Percentiles rank a stretch among this genome's conserved stretches.
phyloP scores from a whole-genome alignment of 2,888 invertebrate species.

The Leptinotarsa peninsularis region DNA sequence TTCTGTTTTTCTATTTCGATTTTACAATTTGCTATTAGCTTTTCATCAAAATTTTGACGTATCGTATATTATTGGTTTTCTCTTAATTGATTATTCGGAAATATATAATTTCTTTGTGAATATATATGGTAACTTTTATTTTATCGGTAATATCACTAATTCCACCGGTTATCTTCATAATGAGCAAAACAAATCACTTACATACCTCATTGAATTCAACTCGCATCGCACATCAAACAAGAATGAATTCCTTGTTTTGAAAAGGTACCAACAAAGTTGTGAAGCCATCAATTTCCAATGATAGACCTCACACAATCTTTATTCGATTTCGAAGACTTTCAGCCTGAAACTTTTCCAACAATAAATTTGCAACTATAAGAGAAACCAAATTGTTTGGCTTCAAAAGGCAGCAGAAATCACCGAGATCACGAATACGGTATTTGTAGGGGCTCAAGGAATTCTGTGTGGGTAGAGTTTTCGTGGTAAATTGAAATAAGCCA shows the following conservation, averaged over 20 bases:
- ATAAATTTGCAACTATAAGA: constrained; percentile 26
- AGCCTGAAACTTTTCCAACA: constrained; percentile 22
- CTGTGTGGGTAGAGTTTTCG: constrained; percentile 1
- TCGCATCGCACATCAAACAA: background rate
- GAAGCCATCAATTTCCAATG: background rate
- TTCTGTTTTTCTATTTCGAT: too few species aligned
- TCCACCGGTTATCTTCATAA: too few species aligned
- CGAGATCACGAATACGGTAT: constrained; percentile 1
- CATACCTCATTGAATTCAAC: too few species aligned
- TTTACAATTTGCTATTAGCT: too few species aligned
- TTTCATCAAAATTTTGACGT: too few species aligned
- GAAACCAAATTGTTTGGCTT: constrained; percentile 4
- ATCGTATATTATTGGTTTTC: too few species aligned
- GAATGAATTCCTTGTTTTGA: background rate
- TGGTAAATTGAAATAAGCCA: constrained; percentile 12
- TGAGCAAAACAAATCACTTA: too few species aligned
- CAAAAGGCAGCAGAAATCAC: constrained; percentile 13
- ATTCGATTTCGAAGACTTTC: constrained; percentile 25
- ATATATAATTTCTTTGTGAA: too few species aligned
- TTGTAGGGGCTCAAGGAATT: constrained; percentile 8
- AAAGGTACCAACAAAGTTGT: background rate
- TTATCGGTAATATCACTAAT: too few species aligned
- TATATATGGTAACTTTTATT: too few species aligned
- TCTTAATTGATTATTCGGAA: too few species aligned
- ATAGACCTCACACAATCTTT: background rate